Percentiles rank a stretch among this genome's conserved stretches.
Evolutionary conservation across 53 echinoderm and acorn worm species (phyloP).

Genomic region (Arbacia lixula): DNA sequence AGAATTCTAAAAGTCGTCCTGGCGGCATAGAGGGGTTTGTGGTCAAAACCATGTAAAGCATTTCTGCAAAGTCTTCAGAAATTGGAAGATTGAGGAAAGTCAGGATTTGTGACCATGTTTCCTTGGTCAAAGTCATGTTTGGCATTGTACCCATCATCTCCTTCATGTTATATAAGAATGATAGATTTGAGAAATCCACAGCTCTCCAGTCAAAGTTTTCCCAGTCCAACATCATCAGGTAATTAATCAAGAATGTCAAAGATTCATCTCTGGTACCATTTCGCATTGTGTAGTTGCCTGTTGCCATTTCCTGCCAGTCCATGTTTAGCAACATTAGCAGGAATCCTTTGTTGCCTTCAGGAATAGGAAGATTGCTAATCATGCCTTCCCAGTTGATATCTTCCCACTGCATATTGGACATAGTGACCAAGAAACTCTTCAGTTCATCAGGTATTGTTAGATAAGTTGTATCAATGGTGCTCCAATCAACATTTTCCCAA

Average conservation of each 20-base stretch:
- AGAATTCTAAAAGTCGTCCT: too few relatives aligned
- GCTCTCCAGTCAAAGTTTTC: neutral
- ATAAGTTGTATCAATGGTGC: neutral
- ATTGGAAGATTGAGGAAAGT: too few relatives aligned
- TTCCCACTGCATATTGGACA: neutral
- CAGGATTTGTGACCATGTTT: too few relatives aligned
- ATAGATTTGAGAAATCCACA: too few relatives aligned
- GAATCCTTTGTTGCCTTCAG: neutral
- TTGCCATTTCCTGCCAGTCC: neutral
- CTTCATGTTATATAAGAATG: neutral
- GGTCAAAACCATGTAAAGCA: too few relatives aligned
- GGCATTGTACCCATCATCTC: neutral
- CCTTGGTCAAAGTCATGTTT: neutral
- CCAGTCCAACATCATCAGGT: neutral
- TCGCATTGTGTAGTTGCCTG: too few relatives aligned
- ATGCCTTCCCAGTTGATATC: neutral
- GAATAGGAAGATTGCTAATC: neutral
- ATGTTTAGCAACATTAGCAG: neutral
- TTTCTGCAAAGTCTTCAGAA: too few relatives aligned
- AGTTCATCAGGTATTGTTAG: neutral
- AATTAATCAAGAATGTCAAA: neutral
- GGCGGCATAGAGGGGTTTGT: too few relatives aligned
- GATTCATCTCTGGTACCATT: neutral
- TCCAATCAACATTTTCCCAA: slow-evolving; percentile 1
- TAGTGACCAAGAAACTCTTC: neutral